Evolutionary conservation across 2,888 invertebrate genomes (phyloP), one percentile per base, ranked within the genome.

Genomic region (Xestoiulus laeticollis): DNA sequence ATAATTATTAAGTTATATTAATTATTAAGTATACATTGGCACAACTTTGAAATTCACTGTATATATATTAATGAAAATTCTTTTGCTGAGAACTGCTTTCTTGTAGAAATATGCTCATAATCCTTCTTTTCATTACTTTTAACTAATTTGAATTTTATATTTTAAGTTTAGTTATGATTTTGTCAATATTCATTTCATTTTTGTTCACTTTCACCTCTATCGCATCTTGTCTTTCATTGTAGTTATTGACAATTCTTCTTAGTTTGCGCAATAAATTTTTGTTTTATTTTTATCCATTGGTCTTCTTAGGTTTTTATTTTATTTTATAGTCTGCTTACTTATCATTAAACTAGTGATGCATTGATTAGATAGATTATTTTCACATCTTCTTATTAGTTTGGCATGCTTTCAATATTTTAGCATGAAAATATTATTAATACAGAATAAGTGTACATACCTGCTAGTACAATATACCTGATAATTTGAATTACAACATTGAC

Each of bases 271-370:
- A 48, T 53, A 86, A 86, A 48, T 26, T 86, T 86, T 6, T 48
- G 22, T 53, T 86, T 86, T 6, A 14, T 44, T 53, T 85, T 38
- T 86, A n/a, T 86, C 22, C 26, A 86, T 48, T 26, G 68, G 68
- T 68, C 19, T 53, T 85, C 85, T 26, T 44, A 33, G 44, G 22
- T 33, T 19, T 48, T 85, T 44, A 44, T 53, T 85, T 85, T 10
- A 38, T 85, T 48, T 30, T 19, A 44, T 30, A 48, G 26, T 32
- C 0, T 22, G 44, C 30, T 53, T 43, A 43, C 43, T 48, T 33
- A 44, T 44, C 12, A 85, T 30, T 30, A n/a, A 16, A 19, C 12
- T 38, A 33, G 44, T 68, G 14, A 10, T 26, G 12, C 10, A 10
- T 26, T n/a, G 12, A 12, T 12, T 26, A n/a, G 26, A n/a, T n/a